phyloP scores from a whole-genome alignment of 2,888 invertebrate species.

The Campoletis raptor region DNA sequence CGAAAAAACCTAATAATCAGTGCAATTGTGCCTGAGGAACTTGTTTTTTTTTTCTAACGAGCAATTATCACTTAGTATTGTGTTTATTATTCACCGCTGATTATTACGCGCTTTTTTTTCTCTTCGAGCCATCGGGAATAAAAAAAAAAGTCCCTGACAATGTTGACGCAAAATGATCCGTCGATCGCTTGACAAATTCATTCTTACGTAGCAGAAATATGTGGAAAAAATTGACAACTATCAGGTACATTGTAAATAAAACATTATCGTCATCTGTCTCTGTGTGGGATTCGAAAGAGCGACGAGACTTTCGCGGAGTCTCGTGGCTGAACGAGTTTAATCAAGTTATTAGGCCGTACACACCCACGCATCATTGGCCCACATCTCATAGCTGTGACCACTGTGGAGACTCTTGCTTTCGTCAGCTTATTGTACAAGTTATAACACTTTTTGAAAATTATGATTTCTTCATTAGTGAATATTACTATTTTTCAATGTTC shows the following conservation, averaged over 20 bases:
- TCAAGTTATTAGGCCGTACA: conserved; percentile 77
- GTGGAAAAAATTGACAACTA: conserved; percentile 33
- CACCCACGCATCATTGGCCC: conserved; percentile 74
- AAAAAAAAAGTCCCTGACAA: conserved; percentile 20
- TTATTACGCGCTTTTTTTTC: conserved; percentile 3
- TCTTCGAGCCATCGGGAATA: neutral
- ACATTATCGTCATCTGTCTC: conserved; percentile 35
- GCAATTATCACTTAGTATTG: neutral
- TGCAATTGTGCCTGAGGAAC: neutral
- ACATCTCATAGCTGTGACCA: conserved; percentile 24
- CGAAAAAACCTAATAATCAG: neutral
- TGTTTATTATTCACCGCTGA: conserved; percentile 29
- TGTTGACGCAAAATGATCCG: conserved; percentile 18
- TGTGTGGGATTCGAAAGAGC: conserved; percentile 14
- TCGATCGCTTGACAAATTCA: neutral
- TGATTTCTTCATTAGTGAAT: neutral
- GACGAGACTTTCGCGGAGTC: conserved; percentile 66
- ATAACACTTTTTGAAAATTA: conserved; percentile 7
- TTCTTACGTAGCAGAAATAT: neutral
- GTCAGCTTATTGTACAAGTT: conserved; percentile 16
- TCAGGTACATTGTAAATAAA: conserved; percentile 42
- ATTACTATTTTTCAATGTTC: neutral
- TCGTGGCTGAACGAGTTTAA: conserved; percentile 76
- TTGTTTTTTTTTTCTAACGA: neutral
- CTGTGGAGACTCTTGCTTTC: conserved; percentile 34